phyloP scores from a whole-genome alignment of 2,113 vertebrate species.

The Osmerus eperlanus region DNA sequence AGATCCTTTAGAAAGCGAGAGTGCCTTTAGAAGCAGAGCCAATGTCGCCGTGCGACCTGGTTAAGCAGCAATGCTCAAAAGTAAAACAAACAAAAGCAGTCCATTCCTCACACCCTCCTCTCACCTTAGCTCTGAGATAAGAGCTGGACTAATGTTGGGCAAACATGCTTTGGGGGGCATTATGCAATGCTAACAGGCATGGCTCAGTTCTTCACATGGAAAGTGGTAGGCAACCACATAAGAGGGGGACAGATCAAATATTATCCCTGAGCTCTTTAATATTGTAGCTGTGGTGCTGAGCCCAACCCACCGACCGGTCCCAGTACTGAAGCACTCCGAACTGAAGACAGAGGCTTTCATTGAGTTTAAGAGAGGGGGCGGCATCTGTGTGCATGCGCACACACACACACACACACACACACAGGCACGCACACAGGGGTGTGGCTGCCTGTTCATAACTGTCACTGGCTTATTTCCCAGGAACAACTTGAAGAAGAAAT shows the following conservation, averaged over 20 bases:
- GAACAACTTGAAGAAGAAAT: background rate
- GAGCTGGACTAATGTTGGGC: background rate
- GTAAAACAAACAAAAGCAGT: constrained; percentile 49
- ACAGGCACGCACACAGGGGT: constrained; percentile 35
- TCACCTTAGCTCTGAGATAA: constrained; percentile 38
- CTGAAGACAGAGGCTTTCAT: constrained; percentile 34
- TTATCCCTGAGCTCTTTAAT: constrained; percentile 3
- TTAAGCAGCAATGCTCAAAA: constrained; percentile 37
- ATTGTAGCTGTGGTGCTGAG: constrained; percentile 18
- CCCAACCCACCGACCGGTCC: constrained; percentile 23
- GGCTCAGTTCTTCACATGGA: constrained; percentile 4
- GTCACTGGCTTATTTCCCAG: constrained; percentile 28
- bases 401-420: constrained; percentile 18
- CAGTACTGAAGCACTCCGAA: constrained; percentile 13
- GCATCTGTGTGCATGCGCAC: constrained; percentile 13
- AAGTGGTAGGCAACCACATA: background rate
- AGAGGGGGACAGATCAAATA: constrained; percentile 23
- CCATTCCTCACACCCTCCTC: constrained; percentile 25
- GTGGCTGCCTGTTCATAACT: constrained; percentile 32
- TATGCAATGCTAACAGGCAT: constrained; percentile 23
- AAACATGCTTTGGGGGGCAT: constrained; percentile 25
- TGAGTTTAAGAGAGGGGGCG: constrained; percentile 26
- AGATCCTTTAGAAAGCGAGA: constrained; percentile 27
- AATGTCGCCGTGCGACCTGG: constrained; percentile 51
- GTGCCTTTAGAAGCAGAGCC: background rate